Conservation (phyloP, 2,888 invertebrate genomes). For the Chironomus tentans region DNA sequence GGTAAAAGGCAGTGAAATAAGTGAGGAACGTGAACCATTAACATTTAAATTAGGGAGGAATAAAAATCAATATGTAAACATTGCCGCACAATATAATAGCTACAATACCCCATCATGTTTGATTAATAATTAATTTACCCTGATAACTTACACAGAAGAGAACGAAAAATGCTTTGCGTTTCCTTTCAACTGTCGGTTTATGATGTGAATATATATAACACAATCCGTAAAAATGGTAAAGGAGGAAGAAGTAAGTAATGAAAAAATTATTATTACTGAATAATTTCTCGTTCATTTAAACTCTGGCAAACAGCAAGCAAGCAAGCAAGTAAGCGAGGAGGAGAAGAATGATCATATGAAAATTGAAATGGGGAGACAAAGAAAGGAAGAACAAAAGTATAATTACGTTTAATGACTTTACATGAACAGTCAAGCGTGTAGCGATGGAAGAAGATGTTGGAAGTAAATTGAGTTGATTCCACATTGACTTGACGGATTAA, state of each 20-base stretch:
- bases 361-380: neutral
- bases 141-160: constrained; percentile 11
- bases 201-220: neutral
- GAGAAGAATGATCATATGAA: neutral
- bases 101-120: neutral
- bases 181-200: neutral
- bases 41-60: neutral
- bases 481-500: constrained; percentile 15
- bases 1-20: neutral
- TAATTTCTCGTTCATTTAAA: constrained; percentile 16
- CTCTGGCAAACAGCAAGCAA: constrained; percentile 8
- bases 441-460: constrained; percentile 14
- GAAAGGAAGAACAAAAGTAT: neutral
- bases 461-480: constrained; percentile 18
- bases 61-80: constrained; percentile 8
- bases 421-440: constrained; percentile 16
- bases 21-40: neutral
- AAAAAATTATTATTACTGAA: neutral
- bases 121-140: constrained; percentile 21
- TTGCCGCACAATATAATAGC: neutral
- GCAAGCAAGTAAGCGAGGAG: neutral
- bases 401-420: constrained; percentile 26
- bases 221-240: too few species aligned
- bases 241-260: too few species aligned
- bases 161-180: neutral